These are phyloP conservation scores for Mechanitis messenoides DNA, from an alignment of 2,888 invertebrate genomes.

Conservation along the genomic window DNA sequence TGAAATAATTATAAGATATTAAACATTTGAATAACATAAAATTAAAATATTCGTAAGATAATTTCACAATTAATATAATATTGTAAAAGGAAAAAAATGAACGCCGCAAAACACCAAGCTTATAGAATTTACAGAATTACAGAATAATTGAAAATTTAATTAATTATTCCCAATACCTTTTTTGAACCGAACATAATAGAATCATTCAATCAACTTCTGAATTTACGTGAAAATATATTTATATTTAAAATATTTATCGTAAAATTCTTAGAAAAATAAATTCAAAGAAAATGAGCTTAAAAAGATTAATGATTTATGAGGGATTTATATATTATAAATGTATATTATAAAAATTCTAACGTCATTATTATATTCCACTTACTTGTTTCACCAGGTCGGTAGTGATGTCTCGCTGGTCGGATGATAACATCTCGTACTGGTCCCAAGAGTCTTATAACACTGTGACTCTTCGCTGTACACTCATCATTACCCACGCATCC, in stretches of 20 bases:
- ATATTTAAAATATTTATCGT: not conserved
- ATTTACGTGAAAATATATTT: constrained; percentile 4
- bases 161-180: constrained; percentile 29
- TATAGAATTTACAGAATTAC: not conserved
- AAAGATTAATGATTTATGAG: not conserved
- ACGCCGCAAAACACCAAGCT: constrained; percentile 23
- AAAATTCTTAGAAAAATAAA: not conserved
- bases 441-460: constrained; percentile 78
- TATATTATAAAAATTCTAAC: constrained; percentile 4
- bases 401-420: constrained; percentile 78
- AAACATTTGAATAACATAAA: too few species aligned
- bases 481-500: constrained; percentile 75
- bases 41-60: too few species aligned
- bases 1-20: too few species aligned
- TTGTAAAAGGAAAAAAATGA: too few species aligned
- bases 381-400: constrained; percentile 80
- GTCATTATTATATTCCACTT: constrained; percentile 38
- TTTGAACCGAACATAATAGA: constrained; percentile 19
- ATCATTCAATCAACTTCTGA: constrained; percentile 19
- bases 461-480: constrained; percentile 77
- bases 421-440: constrained; percentile 80
- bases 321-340: not conserved
- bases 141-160: constrained; percentile 28
- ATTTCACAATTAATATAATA: too few species aligned
- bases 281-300: not conserved